These are phyloP conservation scores for Nylanderia fulva DNA, from an alignment of 1,140 invertebrate genomes.

Conservation along the genomic window DNA sequence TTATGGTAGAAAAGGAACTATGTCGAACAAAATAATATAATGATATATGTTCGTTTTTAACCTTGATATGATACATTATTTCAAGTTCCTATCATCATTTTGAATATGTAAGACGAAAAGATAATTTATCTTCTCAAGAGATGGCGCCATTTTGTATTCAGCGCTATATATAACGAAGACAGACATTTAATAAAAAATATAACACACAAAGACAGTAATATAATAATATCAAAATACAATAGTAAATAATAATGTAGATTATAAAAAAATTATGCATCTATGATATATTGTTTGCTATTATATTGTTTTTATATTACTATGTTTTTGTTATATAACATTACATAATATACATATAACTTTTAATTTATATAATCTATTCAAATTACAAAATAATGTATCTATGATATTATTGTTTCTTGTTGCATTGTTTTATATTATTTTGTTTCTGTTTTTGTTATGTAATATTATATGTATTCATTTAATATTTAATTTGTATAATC, in stretches of 20 bases:
- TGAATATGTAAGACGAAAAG: neutral
- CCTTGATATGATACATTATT: constrained; percentile 37
- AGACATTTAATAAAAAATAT: neutral
- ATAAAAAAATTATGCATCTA: neutral
- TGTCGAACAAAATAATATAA: neutral
- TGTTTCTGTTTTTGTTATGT: too few relatives aligned
- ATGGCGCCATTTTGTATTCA: constrained; percentile 29
- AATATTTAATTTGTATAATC: neutral
- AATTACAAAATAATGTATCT: too few relatives aligned
- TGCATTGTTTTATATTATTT: too few relatives aligned
- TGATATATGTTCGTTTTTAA: neutral
- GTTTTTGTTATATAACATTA: too few relatives aligned
- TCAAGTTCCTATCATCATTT: neutral
- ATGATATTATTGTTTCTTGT: too few relatives aligned
- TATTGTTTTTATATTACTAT: too few relatives aligned
- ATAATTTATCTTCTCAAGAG: constrained; percentile 29
- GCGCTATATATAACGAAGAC: neutral
- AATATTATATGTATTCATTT: too few relatives aligned
- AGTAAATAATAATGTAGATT: neutral
- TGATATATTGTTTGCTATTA: neutral
- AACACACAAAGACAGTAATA: neutral
- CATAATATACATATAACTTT: too few relatives aligned
- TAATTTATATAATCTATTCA: too few relatives aligned
- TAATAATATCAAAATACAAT: neutral
- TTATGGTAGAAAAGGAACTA: neutral